These are phyloP conservation scores for Aldrovandia affinis DNA, from an alignment of 2,797 vertebrate genomes.

Conservation along the genomic window DNA sequence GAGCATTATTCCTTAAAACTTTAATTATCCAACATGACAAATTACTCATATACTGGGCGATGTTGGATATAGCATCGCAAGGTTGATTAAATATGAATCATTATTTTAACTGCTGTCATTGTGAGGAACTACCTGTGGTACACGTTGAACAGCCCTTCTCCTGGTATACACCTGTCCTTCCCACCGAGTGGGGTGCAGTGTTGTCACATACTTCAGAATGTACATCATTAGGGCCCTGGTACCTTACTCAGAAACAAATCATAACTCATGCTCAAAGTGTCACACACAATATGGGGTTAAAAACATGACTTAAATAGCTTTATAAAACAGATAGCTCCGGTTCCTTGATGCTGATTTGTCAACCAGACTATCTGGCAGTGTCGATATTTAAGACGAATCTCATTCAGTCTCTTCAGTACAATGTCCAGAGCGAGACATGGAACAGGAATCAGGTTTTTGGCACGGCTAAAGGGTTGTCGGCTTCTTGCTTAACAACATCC, in stretches of 20 bases:
- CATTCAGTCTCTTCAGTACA: too few relatives aligned
- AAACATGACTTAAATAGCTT: too few relatives aligned
- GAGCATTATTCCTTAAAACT: constrained; percentile 74
- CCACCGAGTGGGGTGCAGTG: constrained; percentile 38
- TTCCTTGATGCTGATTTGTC: too few relatives aligned
- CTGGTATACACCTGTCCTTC: constrained; percentile 60
- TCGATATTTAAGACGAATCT: too few relatives aligned
- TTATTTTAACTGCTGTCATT: constrained; percentile 72
- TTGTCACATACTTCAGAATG: background rate
- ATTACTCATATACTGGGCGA: constrained; percentile 69
- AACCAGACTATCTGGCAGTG: too few relatives aligned
- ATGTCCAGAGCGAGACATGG: too few relatives aligned
- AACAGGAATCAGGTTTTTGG: too few relatives aligned
- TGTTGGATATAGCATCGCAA: constrained; percentile 58
- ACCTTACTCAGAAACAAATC: background rate
- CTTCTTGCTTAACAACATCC: too few relatives aligned
- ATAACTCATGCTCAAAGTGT: too few relatives aligned
- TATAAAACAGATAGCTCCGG: too few relatives aligned
- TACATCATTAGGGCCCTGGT: background rate
- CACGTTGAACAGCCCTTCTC: constrained; percentile 77
- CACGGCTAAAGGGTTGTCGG: too few relatives aligned
- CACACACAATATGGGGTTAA: too few relatives aligned
- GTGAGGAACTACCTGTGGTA: constrained; percentile 77
- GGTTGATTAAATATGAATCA: constrained; percentile 82
- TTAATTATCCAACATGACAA: constrained; percentile 83